These are phyloP conservation scores for Nesogale talazaci DNA, from an alignment of 2,113 vertebrate genomes.

Conservation along the genomic window DNA sequence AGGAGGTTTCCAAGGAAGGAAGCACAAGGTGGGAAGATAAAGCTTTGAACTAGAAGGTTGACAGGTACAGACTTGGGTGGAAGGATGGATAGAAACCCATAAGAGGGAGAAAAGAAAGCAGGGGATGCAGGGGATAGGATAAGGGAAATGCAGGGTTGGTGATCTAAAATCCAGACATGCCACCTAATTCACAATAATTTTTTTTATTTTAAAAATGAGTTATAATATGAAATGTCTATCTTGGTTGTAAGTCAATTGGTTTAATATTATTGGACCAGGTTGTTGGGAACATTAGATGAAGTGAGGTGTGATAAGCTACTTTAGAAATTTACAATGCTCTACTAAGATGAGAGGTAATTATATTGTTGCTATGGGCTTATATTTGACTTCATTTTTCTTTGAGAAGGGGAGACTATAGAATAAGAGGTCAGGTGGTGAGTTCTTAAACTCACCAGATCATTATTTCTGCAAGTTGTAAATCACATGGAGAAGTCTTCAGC, in stretches of 20 bases:
- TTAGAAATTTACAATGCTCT: not conserved
- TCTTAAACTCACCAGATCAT: conserved; percentile 47
- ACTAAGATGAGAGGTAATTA: not conserved
- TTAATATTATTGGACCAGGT: not conserved
- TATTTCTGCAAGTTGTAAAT: conserved; percentile 63
- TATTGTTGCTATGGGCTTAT: conserved; percentile 25
- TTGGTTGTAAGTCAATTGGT: not conserved
- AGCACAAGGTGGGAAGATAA: too few relatives aligned
- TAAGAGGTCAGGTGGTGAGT: conserved; percentile 40
- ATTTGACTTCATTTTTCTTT: conserved; percentile 59
- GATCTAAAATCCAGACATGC: too few relatives aligned
- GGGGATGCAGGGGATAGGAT: too few relatives aligned
- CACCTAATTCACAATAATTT: too few relatives aligned
- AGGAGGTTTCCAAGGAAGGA: too few relatives aligned
- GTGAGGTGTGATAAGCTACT: not conserved
- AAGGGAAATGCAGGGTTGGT: too few relatives aligned
- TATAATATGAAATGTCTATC: not conserved
- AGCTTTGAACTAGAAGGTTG: too few relatives aligned
- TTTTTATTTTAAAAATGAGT: not conserved
- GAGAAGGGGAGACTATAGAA: not conserved
- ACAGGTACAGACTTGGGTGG: too few relatives aligned
- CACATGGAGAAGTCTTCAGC: conserved; percentile 56
- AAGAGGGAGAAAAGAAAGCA: too few relatives aligned
- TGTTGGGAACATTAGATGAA: not conserved
- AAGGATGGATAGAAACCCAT: too few relatives aligned